A percentile compares a stretch with the other conserved stretches of the same genome.
Evolutionary conservation across 2,888 invertebrate genomes (phyloP).

Genomic region (Morpho achilles): DNA sequence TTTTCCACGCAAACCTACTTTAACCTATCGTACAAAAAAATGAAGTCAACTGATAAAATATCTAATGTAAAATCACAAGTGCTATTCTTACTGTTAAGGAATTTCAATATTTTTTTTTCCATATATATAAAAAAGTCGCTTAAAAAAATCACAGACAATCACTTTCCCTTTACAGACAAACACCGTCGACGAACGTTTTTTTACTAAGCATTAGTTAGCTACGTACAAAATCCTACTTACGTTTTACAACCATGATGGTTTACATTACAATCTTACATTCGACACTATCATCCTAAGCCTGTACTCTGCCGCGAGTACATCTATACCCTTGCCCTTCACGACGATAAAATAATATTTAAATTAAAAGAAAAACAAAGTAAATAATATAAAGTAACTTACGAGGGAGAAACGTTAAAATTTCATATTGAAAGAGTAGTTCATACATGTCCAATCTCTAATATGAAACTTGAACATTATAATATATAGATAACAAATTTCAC

Average conservation of each 20-base stretch:
- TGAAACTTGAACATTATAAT: slow-evolving; percentile 4
- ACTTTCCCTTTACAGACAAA: slow-evolving; percentile 77
- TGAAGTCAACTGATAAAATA: slow-evolving; percentile 68
- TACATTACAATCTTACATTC: slow-evolving; percentile 52
- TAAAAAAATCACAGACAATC: slow-evolving; percentile 81
- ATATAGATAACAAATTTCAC: slow-evolving; percentile 3
- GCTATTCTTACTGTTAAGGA: slow-evolving; percentile 79
- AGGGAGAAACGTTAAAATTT: slow-evolving; percentile 15
- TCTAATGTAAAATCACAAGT: slow-evolving; percentile 79
- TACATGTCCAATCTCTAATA: too few species aligned
- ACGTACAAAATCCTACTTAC: slow-evolving; percentile 76
- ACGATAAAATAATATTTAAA: not conserved
- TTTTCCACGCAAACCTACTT: slow-evolving; percentile 45
- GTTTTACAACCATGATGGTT: slow-evolving; percentile 79
- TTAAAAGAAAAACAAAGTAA: slow-evolving; percentile 13
- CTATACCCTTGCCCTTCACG: slow-evolving; percentile 46
- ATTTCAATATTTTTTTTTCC: slow-evolving; percentile 60
- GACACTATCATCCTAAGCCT: slow-evolving; percentile 48
- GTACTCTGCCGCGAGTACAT: slow-evolving; percentile 47
- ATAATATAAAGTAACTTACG: slow-evolving; percentile 9
- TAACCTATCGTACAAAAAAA: slow-evolving; percentile 61
- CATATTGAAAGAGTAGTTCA: not conserved
- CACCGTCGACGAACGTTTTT: slow-evolving; percentile 72
- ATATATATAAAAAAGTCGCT: slow-evolving; percentile 80
- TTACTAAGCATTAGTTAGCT: slow-evolving; percentile 73